Evolutionary conservation across 2,113 vertebrate genomes (phyloP), one percentile per base, ranked within the genome.

Genomic region (Rhinogobius similis): DNA sequence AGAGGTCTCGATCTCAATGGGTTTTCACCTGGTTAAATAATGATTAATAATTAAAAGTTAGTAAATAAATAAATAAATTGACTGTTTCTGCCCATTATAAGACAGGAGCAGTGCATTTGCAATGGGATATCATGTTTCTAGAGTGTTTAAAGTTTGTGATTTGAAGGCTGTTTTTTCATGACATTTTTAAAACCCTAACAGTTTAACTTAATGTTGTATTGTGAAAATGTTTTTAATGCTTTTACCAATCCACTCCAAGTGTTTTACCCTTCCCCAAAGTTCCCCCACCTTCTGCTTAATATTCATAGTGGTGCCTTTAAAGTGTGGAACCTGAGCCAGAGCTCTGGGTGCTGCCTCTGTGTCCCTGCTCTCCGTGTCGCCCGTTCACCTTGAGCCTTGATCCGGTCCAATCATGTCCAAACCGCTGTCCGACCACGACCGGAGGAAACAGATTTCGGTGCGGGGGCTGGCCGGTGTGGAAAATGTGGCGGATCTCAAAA

Each of bases 401-500:
- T 68, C 70, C 52, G 63, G 58, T n/a, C 62, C 67, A 84, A 86
- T 65, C 78, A 96, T 96, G 95, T 95, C 95, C 27, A 94, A 92
- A 77, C 95, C 96, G 13, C 85, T 96, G 75, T 93, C 95, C 18
- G 95, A 96, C 86, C 93, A 95, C 0, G 95, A 96, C 0, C 93
- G 72, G 70, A 93, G 70, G 70, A 96, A 96, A 81, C 95, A 97
- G 86, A 97, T 96, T 72, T 95, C 95, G 1, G 95, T 97, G 70
- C 91, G 93, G 0, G 95, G 95, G 65, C 93, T 97, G n/a, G 96
- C 95, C 0, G 95, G 95, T 0, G 92, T 95, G 59, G 96, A 97
- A 75, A 97, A 96, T 3, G 94, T 97, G 3, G 1, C 92, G 0
- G 95, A 95, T 0, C 87, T 97, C 70, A 97, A 96, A 90, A 91